Percentiles rank a stretch among this genome's conserved stretches.
phyloP scores from a whole-genome alignment of 2,113 vertebrate species.

The Myocastor coypus region DNA sequence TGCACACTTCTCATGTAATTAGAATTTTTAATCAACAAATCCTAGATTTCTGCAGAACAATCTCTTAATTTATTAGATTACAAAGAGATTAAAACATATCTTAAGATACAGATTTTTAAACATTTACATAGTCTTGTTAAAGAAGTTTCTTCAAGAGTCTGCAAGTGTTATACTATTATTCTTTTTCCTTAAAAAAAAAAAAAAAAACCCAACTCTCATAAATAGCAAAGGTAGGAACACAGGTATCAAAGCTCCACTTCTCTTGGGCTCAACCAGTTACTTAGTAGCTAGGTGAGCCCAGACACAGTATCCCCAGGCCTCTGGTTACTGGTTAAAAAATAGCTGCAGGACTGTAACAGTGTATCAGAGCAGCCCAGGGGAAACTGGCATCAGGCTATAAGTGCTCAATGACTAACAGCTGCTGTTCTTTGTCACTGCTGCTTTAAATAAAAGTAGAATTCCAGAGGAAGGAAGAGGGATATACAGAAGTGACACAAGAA shows the following conservation, averaged over 20 bases:
- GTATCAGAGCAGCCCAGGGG: not conserved
- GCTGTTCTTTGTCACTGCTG: constrained; percentile 17
- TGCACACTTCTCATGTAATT: not conserved
- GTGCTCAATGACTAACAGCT: not conserved
- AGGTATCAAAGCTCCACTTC: not conserved
- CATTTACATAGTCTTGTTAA: not conserved
- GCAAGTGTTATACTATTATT: not conserved
- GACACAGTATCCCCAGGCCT: not conserved
- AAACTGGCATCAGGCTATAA: not conserved
- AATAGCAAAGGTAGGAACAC: not conserved
- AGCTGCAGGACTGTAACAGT: not conserved
- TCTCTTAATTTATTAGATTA: not conserved
- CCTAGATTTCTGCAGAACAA: not conserved
- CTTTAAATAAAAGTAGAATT: not conserved
- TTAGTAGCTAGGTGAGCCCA: not conserved
- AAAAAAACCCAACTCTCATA: not conserved
- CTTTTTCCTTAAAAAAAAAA: not conserved
- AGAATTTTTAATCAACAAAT: constrained; percentile 19
- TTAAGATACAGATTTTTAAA: not conserved
- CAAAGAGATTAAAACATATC: not conserved
- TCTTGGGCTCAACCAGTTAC: not conserved
- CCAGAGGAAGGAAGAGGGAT: not conserved
- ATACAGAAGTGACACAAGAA: not conserved
- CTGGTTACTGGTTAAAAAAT: not conserved
- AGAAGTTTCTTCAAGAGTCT: constrained; percentile 26